Evolutionary conservation across 1,140 invertebrate genomes (phyloP), one percentile per base, ranked within the genome.

Genomic region (Ditylenchus dipsaci): DNA sequence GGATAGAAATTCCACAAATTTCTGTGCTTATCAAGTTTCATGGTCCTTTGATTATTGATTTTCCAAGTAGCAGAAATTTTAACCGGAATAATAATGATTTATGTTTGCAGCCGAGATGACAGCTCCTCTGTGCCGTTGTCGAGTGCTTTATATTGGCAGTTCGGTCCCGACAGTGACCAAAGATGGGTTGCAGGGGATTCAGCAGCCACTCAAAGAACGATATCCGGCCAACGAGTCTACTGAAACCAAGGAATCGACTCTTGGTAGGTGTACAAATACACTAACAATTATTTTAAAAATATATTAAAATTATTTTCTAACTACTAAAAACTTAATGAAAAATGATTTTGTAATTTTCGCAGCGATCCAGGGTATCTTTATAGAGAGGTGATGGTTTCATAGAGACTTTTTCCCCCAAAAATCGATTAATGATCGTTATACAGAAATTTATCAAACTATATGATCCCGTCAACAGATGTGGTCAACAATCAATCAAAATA

Each of bases 101-200:
- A 45, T n/a, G 11, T 45, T 45, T 45, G 11, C 15, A 21, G n/a
- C 49, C 8, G 49, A 1, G 8, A 53, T 53, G 49, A 53, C 49
- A 7, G 73, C 69, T 45, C 82, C 80, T 33, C 68, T 82, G 64
- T 83, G 81, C 69, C 73, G 83, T 73, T 96, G 93, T 84, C 88
- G 95, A 63, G 95, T 98, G n/a, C 87, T 99, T 56, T 99, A 97
- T 84, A 87, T 99, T 74, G 95, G 95, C 45, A 95, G 91, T 72
- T 90, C 94, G 0, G 94, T 98, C 68, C 95, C 95, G 5, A 91
- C 95, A 76, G 90, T 95, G 79, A 97, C 94, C 75, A 96, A 97
- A 83, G 93, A 97, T 82, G 95, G 95, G 21, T 86, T 98, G 19
- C 90, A 95, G 43, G 95, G 95, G 17, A 94, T 99, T 65, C 95